Evolutionary conservation across 1,140 invertebrate genomes (phyloP), one percentile per base, ranked within the genome.

Genomic region (Aphidius ervi): DNA sequence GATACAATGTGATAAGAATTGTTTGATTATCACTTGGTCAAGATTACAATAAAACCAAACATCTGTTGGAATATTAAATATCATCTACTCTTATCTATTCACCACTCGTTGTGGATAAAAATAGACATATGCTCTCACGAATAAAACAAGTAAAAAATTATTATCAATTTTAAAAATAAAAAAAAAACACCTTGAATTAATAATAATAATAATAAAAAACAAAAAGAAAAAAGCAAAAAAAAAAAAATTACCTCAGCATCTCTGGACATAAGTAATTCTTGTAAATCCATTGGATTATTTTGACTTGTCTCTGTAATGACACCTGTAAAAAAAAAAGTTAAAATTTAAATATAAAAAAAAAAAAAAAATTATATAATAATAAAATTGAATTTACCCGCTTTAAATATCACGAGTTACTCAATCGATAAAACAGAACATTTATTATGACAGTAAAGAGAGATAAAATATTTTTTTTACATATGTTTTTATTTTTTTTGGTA

Each of bases 211-310:
- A 58, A n/a, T n/a, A 65, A 64, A 42, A 65, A 61, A 45, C 62
- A n/a, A 66, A 31, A 37, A 37, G 61, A 63, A 16, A 46, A 46
- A 52, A n/a, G n/a, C 3, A 4, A 56, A n/a, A 66, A 31, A 37
- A 37, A 62, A 63, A 16, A 46, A 42, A 47, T 82, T 67, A 88
- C 87, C 80, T 87, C 85, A 9, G 83, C 81, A 72, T 88, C 84
- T 74, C 86, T 86, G 6, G 79, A 77, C 52, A 78, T 81, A 47
- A 86, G 84, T 63, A 83, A 73, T 56, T 85, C 82, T 70, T 86
- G 81, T 50, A 87, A 31, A 31, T 47, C 46, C 46, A 10, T 10
- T 6, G 46, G 20, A 10, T 47, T 6, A 5, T 47, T 9, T 49
- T 31, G 10, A 20, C 47, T 31, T 49, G 31, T 7, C n/a, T 5